Evolutionary conservation across 1,140 invertebrate species (phyloP).

Genomic region (Caenorhabditis brenneri): DNA sequence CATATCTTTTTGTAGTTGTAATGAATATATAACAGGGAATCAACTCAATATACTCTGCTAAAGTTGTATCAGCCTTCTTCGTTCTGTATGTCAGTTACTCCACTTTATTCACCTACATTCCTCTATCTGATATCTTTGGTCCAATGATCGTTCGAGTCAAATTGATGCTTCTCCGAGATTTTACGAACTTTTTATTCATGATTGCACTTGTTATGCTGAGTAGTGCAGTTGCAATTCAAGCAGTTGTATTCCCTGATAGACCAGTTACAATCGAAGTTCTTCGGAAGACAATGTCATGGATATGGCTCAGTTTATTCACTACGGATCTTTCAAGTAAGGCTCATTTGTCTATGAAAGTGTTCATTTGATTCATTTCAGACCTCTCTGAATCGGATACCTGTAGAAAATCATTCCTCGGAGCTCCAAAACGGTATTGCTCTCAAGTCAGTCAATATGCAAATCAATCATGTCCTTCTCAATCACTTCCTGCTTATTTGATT

Average conservation of each 20-base stretch:
- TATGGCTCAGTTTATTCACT: constrained; percentile 63
- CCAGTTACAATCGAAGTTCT: constrained; percentile 30
- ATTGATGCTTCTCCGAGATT: constrained; percentile 66
- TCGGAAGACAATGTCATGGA: constrained; percentile 59
- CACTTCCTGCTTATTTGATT: constrained; percentile 55
- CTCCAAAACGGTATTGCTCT: constrained; percentile 13
- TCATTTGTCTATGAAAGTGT: not conserved
- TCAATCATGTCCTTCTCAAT: constrained; percentile 59
- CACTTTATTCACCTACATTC: constrained; percentile 67
- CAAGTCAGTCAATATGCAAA: constrained; percentile 48
- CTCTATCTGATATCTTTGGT: constrained; percentile 63
- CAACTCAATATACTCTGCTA: constrained; percentile 51
- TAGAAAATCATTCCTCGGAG: constrained; percentile 50
- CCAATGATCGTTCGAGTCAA: constrained; percentile 67
- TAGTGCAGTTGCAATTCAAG: constrained; percentile 64
- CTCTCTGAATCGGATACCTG: constrained; percentile 60
- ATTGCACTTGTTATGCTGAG: constrained; percentile 61
- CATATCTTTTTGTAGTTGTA: not conserved
- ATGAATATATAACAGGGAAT: not conserved
- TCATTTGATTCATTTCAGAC: constrained; percentile 35
- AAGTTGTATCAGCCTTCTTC: constrained; percentile 62
- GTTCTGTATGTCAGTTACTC: constrained; percentile 67
- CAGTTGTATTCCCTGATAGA: constrained; percentile 64
- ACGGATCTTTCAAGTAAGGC: constrained; percentile 61
- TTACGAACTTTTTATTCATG: constrained; percentile 66